Evolutionary conservation across 2,113 vertebrate genomes (phyloP), one percentile per base, ranked within the genome.

Genomic region (Cettia cetti): DNA sequence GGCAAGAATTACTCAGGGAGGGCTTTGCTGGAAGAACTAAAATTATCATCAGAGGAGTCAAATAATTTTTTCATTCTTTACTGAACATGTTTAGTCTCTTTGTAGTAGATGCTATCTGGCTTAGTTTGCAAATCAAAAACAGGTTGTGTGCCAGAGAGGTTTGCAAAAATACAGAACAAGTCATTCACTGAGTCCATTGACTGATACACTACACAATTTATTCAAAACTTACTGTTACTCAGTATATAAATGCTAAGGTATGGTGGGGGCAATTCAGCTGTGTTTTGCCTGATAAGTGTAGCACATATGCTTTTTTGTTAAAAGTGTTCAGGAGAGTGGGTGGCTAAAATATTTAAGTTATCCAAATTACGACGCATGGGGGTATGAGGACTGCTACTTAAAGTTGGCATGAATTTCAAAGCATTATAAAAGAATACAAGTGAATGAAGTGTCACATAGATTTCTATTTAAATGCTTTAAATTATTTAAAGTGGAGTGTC

Each of bases 321-420:
- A 77, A 94, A 94, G 68, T 65, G 76, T 65, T 96, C 65, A 65
- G 69, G 40, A 86, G 80, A 95, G 96, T 96, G 86, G 95, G 96
- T 89, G 93, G 94, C 61, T 93, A 49, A 97, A 96, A 94, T 93
- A 96, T 97, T 84, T 95, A 91, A 96, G 65, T 93, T 92, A 97
- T 86, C 86, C 56, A 90, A 30, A 94, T 94, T 93, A 92, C 9
- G 3, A 64, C 0, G 11, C 82, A 83, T 71, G 86, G 64, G 77
- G 54, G 69, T 53, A 78, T 94, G 83, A 86, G 65, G 35, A 27
- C 77, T 91, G 90, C 82, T 86, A 31, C 85, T 95, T 84, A 30
- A 92, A 90, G 56, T 68, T 92, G 93, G 87, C 91, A 81, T 81
- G 75, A 89, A 93, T 93, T 94, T 95, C 88, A 92, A 93, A 96